Percentiles rank a stretch among this genome's conserved stretches.
Evolutionary conservation across 2,888 invertebrate genomes (phyloP).

Genomic region (Cantharis rufa): DNA sequence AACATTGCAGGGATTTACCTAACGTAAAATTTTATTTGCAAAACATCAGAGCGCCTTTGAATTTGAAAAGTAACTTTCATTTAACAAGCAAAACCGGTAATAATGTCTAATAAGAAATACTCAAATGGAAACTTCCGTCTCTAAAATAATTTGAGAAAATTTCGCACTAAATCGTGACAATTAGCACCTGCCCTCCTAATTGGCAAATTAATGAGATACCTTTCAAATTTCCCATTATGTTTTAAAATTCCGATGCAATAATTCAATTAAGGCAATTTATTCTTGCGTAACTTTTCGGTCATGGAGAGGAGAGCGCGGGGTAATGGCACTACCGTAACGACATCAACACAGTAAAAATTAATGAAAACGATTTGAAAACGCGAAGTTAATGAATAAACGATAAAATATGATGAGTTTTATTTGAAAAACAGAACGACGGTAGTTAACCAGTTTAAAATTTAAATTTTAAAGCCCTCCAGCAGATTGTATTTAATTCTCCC

Average conservation of each 20-base stretch:
- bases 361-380: not conserved
- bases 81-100: not conserved
- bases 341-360: not conserved
- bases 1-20: not conserved
- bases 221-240: not conserved
- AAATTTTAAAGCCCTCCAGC: not conserved
- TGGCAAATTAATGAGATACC: not conserved
- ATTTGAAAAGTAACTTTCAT: not conserved
- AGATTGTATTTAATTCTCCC: conserved; percentile 3
- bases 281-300: not conserved
- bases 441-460: not conserved
- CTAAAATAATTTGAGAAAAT: not conserved
- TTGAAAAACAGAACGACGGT: not conserved
- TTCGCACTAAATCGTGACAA: not conserved
- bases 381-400: not conserved
- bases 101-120: not conserved
- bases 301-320: not conserved
- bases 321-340: not conserved
- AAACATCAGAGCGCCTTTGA: not conserved
- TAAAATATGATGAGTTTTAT: not conserved
- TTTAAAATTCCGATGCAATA: not conserved
- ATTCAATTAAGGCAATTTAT: not conserved
- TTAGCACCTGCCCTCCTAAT: not conserved
- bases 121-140: not conserved
- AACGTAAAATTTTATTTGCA: not conserved